Base-by-base conservation (phyloP, 1,140 invertebrate genomes). In the Penaeus vannamei region DNA sequence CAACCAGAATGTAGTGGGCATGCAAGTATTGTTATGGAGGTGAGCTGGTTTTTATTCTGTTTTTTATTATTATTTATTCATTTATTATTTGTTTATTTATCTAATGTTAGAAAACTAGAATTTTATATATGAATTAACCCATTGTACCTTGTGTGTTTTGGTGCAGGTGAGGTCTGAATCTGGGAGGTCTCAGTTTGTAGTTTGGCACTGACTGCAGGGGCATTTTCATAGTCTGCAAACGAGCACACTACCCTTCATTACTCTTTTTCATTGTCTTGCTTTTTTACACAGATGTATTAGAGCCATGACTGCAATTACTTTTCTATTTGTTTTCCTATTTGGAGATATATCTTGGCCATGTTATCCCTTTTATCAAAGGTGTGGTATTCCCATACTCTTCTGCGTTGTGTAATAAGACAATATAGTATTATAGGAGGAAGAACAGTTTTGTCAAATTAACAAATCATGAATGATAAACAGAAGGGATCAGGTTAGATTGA, bases 1-100 rank as follows among this genome's bases (percentile, higher is more conserved):
- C 89, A 92, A 72, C 93, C 94, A n/a, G 93, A 93, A 46, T 96
- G 96, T 92, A 94, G 95, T 72, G 95, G 95, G 60, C 94, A 95
- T 77, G 95, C 95, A 32, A 92, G 94, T 42, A 95, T 96, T 79
- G 91, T 93, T 84, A 93, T 95, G 66, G 94, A 94, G 92, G 95
- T 95, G 92, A 59, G 66, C 66, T 17, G 17, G 1, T 19, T 23
- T 69, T 23, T 84, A 0, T 42, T 72, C 2, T 72, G 14, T 32
- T n/a, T 72, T 26, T 14, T 7, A 7, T 72, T 17, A 23, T 26
- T 72, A 72, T 72, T 32, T 29, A 29, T 72, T 32, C 17, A 29
- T 29, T 72, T 29, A 72, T 29, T 29, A 77, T 36, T 32, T n/a
- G n/a, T n/a, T n/a, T n/a, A n/a, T n/a, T 77, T 77, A 32, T 32